Evolutionary conservation across 92 coral and sea anemone species (phyloP).

Genomic region (Ricordea florida): DNA sequence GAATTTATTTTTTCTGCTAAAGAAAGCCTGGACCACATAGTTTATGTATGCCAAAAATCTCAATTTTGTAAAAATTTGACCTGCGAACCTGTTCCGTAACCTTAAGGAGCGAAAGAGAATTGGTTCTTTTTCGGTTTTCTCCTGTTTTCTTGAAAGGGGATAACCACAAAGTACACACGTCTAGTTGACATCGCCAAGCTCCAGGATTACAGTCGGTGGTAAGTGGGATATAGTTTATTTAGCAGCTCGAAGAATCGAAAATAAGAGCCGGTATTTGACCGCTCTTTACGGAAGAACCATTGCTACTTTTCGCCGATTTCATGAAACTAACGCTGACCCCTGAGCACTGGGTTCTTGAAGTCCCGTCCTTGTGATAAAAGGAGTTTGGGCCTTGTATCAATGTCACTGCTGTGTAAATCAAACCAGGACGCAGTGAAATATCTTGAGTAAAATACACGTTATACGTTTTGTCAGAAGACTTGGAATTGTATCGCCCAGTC

Average conservation of each 20-base stretch:
- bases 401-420: background rate
- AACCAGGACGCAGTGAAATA: background rate
- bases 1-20: no score
- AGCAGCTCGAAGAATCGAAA: background rate
- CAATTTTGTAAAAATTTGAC: no score
- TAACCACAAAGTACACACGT: no score
- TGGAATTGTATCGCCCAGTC: conserved; percentile 5
- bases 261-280: conserved; percentile 24
- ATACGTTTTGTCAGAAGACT: background rate
- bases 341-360: background rate
- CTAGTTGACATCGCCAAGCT: no score
- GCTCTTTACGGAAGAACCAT: background rate
- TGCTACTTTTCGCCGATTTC: background rate
- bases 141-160: no score
- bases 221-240: no score
- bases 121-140: no score
- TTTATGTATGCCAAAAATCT: no score
- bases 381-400: background rate
- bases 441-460: conserved; percentile 14
- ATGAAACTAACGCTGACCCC: conserved; percentile 4
- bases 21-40: no score
- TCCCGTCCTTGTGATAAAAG: background rate
- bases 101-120: no score
- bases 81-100: no score
- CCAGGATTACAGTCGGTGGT: no score